Percentiles rank a stretch among this genome's conserved stretches.
These are phyloP conservation scores for Amphilophus citrinellus DNA, from an alignment of 2,113 vertebrate genomes.

Conservation along the genomic window DNA sequence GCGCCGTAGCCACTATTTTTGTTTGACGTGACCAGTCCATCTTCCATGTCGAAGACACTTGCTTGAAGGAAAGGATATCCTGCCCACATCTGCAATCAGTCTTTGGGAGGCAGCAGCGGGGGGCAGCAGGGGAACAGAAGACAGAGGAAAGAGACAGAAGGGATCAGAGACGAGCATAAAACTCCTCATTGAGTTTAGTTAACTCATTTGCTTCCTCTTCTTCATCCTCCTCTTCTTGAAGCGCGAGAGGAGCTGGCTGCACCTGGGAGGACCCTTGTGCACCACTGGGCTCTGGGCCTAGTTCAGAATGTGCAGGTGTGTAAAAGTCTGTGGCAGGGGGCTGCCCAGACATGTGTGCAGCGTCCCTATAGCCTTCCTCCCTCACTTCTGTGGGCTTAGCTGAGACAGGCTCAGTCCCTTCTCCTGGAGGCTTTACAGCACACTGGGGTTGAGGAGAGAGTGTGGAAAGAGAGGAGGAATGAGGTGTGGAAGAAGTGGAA, in stretches of 20 bases:
- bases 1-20: constrained; percentile 22
- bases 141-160: constrained; percentile 31
- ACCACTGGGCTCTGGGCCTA: constrained; percentile 27
- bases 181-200: constrained; percentile 90
- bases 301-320: constrained; percentile 41
- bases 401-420: constrained; percentile 36
- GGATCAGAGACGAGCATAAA: constrained; percentile 85
- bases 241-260: constrained; percentile 65
- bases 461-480: constrained; percentile 34
- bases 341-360: constrained; percentile 69
- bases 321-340: constrained; percentile 57
- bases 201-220: constrained; percentile 83
- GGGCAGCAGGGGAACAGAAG: constrained; percentile 5
- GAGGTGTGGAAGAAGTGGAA: constrained; percentile 36
- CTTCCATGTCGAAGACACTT: constrained; percentile 16
- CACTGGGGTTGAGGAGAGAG: constrained; percentile 35
- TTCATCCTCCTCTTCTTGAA: constrained; percentile 76
- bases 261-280: constrained; percentile 45
- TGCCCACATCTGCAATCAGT: constrained; percentile 28
- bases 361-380: constrained; percentile 77
- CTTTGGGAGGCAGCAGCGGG: constrained; percentile 33
- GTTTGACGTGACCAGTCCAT: constrained; percentile 11
- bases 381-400: constrained; percentile 42
- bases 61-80: constrained; percentile 20
- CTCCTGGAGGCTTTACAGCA: constrained; percentile 31